These are phyloP conservation scores for Xiphophorus hellerii DNA, from an alignment of 2,113 vertebrate species.

Conservation along the genomic window DNA sequence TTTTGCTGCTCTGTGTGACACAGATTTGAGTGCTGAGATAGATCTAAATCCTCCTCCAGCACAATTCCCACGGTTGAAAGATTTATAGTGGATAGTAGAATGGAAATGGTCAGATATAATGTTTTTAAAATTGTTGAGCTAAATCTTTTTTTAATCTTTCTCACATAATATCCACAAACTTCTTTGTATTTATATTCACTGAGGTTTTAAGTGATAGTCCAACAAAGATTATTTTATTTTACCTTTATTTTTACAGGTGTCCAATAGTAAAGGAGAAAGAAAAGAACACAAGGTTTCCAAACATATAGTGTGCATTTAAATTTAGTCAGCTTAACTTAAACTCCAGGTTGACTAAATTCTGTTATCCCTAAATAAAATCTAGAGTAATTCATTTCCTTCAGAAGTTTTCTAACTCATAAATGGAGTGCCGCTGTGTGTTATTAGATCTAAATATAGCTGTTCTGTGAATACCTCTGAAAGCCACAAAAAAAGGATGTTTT, in stretches of 20 bases:
- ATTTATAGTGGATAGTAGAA: conserved; percentile 17
- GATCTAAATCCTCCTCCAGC: conserved; percentile 45
- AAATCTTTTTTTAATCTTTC: background rate
- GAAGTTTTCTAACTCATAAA: too few species aligned
- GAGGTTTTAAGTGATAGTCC: background rate
- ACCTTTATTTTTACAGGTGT: too few species aligned
- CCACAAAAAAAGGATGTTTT: conserved; percentile 34
- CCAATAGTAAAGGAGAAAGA: too few species aligned
- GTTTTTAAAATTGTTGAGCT: background rate
- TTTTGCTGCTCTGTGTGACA: conserved; percentile 12
- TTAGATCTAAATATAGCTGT: too few species aligned
- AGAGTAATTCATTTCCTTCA: too few species aligned
- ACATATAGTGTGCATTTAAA: too few species aligned
- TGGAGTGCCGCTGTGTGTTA: too few species aligned
- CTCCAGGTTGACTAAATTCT: too few species aligned
- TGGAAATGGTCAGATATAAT: background rate
- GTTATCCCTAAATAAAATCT: too few species aligned
- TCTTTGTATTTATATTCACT: background rate
- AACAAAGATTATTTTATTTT: background rate
- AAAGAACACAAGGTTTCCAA: too few species aligned
- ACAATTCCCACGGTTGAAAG: conserved; percentile 50
- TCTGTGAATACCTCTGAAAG: background rate
- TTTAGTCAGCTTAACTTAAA: too few species aligned
- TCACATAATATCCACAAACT: background rate
- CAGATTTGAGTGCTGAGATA: conserved; percentile 37